Evolutionary conservation across 2,888 invertebrate species (phyloP).

Genomic region (Cinara cedri): DNA sequence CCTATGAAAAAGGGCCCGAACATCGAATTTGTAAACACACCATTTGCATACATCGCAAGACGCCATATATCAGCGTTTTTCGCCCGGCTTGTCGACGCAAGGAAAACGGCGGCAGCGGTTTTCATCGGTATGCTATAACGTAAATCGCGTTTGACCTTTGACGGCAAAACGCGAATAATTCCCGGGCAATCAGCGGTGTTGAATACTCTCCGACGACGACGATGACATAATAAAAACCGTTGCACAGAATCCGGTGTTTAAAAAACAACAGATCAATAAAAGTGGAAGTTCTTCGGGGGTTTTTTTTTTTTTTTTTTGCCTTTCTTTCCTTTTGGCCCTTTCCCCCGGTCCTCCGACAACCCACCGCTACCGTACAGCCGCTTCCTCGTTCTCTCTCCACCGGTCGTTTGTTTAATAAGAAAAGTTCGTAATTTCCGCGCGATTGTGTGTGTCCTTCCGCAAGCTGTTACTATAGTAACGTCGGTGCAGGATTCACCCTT

Average conservation of each 20-base stretch:
- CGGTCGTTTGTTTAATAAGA: conserved; percentile 57
- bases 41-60: too few relatives aligned
- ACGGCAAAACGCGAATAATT: background rate
- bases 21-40: too few relatives aligned
- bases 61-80: too few relatives aligned
- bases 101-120: too few relatives aligned
- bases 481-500: conserved; percentile 54
- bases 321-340: background rate
- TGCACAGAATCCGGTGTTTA: conserved; percentile 54
- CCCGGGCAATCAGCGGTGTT: conserved; percentile 36
- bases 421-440: conserved; percentile 57
- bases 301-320: conserved; percentile 43
- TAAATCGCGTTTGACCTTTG: conserved; percentile 26
- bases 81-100: too few relatives aligned
- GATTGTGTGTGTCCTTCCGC: conserved; percentile 53
- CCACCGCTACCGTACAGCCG: too few relatives aligned
- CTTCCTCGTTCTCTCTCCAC: too few relatives aligned
- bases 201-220: conserved; percentile 22
- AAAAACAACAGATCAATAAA: conserved; percentile 57
- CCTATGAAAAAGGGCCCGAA: too few relatives aligned
- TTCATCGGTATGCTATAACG: too few relatives aligned
- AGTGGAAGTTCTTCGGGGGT: conserved; percentile 45
- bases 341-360: conserved; percentile 22
- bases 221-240: conserved; percentile 47
- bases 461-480: conserved; percentile 56